These are phyloP conservation scores for Caiman crocodilus DNA, from an alignment of 2,797 vertebrate genomes.

Conservation along the genomic window DNA sequence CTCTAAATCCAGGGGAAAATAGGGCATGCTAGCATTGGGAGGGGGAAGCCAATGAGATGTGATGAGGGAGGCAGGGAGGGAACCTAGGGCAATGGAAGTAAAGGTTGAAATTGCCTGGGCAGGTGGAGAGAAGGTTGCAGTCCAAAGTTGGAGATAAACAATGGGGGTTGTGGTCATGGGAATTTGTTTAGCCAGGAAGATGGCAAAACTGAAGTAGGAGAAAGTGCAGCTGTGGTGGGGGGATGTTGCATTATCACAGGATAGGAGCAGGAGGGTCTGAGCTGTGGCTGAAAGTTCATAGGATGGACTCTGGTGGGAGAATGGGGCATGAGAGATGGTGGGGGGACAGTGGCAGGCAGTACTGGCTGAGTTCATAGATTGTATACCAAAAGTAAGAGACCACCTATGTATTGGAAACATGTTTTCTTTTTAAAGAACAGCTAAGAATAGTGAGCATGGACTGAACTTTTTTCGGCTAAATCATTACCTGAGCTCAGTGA, in stretches of 20 bases:
- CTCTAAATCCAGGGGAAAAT: background rate
- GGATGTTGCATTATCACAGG: background rate
- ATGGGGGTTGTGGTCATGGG: background rate
- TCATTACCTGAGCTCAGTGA: background rate
- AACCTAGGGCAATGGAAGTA: background rate
- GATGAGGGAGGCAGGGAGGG: background rate
- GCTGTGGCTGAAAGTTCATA: accelerated
- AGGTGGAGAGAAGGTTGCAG: background rate
- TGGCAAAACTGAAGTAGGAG: background rate
- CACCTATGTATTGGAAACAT: too few species aligned
- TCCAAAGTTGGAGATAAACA: background rate
- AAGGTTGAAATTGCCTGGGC: background rate
- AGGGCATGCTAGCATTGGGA: background rate
- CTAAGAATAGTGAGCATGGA: background rate
- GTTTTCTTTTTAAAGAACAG: background rate
- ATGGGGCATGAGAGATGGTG: background rate
- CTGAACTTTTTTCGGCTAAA: background rate
- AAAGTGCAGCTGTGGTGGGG: background rate
- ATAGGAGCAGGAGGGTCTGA: background rate
- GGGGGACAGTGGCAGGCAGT: background rate
- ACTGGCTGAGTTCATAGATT: background rate
- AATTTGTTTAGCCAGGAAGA: background rate
- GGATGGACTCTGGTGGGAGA: background rate
- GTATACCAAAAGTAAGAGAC: background rate
- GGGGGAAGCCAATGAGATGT: background rate